Conservation (phyloP, 2,888 invertebrate genomes). For the Auanema freiburgensis region DNA sequence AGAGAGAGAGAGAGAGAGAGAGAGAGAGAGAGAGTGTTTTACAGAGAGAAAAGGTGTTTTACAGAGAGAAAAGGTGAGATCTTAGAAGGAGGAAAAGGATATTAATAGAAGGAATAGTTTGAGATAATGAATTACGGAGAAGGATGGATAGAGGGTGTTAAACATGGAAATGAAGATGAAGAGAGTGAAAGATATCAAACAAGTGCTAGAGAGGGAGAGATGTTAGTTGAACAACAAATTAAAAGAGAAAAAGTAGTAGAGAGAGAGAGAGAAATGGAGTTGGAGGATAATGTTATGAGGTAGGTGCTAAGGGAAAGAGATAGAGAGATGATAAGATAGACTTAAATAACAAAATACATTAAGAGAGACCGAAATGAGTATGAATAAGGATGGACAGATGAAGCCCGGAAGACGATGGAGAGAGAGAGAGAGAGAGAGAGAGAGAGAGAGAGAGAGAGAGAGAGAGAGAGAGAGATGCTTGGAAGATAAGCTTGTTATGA, state of each 20-base stretch:
- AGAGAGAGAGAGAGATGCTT: slow-evolving; percentile 2
- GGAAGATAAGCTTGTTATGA: slow-evolving; percentile 10
- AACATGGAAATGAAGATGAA: slow-evolving; percentile 9
- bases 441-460: no score
- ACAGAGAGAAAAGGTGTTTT: no score
- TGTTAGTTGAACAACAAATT: neutral
- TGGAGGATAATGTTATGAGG: slow-evolving; percentile 20
- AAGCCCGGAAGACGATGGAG: neutral
- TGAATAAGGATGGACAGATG: slow-evolving; percentile 7
- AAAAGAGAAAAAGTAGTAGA: slow-evolving; percentile 18
- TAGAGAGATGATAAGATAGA: slow-evolving; percentile 5
- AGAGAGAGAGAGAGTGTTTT: no score
- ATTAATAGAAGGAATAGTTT: no score
- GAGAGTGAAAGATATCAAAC: neutral
- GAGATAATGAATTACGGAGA: slow-evolving; percentile 14
- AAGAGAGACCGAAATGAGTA: neutral
- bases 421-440: no score
- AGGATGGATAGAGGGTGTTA: slow-evolving; percentile 6
- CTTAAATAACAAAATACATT: neutral
- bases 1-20: no score
- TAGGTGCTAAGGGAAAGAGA: slow-evolving; percentile 13
- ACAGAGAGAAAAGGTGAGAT: no score
- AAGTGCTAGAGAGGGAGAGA: neutral
- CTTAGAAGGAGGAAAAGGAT: no score
- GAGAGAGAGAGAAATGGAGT: slow-evolving; percentile 14